Conservation (phyloP, 1,140 invertebrate species). For the Pygmarrhopalites habei region DNA sequence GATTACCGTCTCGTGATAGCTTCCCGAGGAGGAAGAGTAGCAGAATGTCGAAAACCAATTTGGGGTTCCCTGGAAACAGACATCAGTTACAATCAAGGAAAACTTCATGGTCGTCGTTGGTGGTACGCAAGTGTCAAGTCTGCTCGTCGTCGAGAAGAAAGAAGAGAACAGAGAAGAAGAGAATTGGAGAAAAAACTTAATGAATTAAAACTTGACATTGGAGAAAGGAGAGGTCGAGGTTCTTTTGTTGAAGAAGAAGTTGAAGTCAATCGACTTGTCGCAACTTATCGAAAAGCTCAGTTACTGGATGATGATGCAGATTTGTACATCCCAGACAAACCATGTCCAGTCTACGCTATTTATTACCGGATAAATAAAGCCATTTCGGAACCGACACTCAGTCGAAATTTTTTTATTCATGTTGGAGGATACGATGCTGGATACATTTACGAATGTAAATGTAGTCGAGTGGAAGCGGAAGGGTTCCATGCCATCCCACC, state of each 20-base stretch:
- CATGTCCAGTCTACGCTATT: slow-evolving; percentile 43
- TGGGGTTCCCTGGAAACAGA: slow-evolving; percentile 44
- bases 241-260: slow-evolving; percentile 25
- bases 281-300: slow-evolving; percentile 45
- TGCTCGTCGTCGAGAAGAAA: slow-evolving; percentile 49
- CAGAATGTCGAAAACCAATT: slow-evolving; percentile 25
- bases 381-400: neutral
- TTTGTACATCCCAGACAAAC: slow-evolving; percentile 51
- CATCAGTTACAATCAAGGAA: slow-evolving; percentile 46
- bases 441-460: slow-evolving; percentile 61
- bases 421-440: slow-evolving; percentile 64
- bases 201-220: slow-evolving; percentile 20
- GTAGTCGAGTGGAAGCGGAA: slow-evolving; percentile 41
- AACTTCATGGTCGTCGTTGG: slow-evolving; percentile 45
- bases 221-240: neutral
- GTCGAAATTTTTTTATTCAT: slow-evolving; percentile 27
- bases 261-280: slow-evolving; percentile 18
- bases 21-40: slow-evolving; percentile 13
- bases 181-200: slow-evolving; percentile 15
- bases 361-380: slow-evolving; percentile 28
- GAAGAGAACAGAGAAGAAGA: slow-evolving; percentile 28
- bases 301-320: slow-evolving; percentile 51
- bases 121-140: slow-evolving; percentile 55
- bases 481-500: slow-evolving; percentile 34
- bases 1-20: slow-evolving; percentile 26